Evolutionary conservation across 2,888 invertebrate genomes (phyloP), one percentile per base, ranked within the genome.

Genomic region (Electrophaes corylata): DNA sequence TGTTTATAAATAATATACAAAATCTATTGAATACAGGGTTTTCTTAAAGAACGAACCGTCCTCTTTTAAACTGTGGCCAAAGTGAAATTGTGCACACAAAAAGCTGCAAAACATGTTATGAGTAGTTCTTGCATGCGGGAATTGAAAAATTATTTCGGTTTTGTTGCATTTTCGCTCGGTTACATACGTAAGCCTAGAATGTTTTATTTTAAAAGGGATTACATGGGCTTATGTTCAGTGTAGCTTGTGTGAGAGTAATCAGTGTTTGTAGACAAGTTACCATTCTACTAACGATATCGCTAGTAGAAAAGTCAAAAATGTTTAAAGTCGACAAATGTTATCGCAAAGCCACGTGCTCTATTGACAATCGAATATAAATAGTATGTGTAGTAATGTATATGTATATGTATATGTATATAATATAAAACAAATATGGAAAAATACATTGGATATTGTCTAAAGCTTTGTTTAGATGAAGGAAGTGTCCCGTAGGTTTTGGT

Each of bases 21-120:
- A n/a, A n/a, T n/a, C 23, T 23, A 4, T 3, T 35, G 3, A 35
- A 35, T 35, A 11, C n/a, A 35, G 11, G 3, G 0, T 39, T 37
- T 26, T 31, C 23, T 40, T 40, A 23, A 0, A 18, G 23, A 54
- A 23, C 29, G 29, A 44, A 37, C 55, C 40, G 19, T 40, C 10
- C 45, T 45, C 12, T 11, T 8, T 23, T 0, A 11, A 46, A 41
- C 60, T 60, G 47, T 47, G 48, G 14, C 23, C 26, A 16, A 65
- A 67, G 65, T 65, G 62, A 62, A 64, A 64, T 57, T 55, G 60
- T 57, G 60, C 56, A 61, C 64, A 60, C 57, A 59, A 61, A 64
- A 61, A 59, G 58, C 62, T 62, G 62, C 61, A 60, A 62, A 67
- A 55, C 65, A 67, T 64, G 65, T 65, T 61, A 67, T 64, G 58